Base-by-base conservation (phyloP, 2,113 vertebrate species). In the Peromyscus californicus region DNA sequence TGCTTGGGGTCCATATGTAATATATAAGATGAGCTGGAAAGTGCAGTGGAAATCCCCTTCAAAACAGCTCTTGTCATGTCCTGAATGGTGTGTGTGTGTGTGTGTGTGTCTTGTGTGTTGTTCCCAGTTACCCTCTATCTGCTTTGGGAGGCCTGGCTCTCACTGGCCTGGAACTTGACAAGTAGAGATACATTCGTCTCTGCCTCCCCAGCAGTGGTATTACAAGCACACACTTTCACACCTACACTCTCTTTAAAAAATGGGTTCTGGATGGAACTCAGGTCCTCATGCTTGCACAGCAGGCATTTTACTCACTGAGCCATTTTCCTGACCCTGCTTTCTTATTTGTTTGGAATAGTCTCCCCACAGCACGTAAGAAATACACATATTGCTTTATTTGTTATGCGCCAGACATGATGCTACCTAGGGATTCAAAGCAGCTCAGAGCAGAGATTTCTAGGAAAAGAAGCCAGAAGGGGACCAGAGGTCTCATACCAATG, bases 291-390 rank as follows among this genome's bases (percentile, higher is more conserved):
- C 39, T 48, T 87, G 85, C 31, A 0, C 24, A 42, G 26, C n/a
- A 67, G 69, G 39, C 63, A n/a, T 36, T 7, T 51, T 15, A 24
- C 21, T 3, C 19, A 70, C 45, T 21, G 10, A 15, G 7, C 29
- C 31, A 42, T 15, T 0, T 13, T 24, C 19, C 11, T 11, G 31
- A 7, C 17, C 4, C 19, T 0, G 17, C 54, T 67, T 93, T 79
- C 72, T 94, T 95, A 90, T 85, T 97, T 91, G 97, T 90, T 97
- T 95, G 90, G 59, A 83, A 74, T 76, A 93, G 92, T 72, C 48
- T 87, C 74, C 76, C 76, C 93, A 95, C 31, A 80, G 59, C 94
- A 97, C 75, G 70, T 95, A 95, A 93, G 78, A 95, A 91, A 96
- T 69, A 90, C 59, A 90, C 91, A 89, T 65, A 86, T 90, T 95